Evolutionary conservation across 2,113 vertebrate species (phyloP), one percentile per base, ranked within the genome.

Genomic region (Alouatta palliata): DNA sequence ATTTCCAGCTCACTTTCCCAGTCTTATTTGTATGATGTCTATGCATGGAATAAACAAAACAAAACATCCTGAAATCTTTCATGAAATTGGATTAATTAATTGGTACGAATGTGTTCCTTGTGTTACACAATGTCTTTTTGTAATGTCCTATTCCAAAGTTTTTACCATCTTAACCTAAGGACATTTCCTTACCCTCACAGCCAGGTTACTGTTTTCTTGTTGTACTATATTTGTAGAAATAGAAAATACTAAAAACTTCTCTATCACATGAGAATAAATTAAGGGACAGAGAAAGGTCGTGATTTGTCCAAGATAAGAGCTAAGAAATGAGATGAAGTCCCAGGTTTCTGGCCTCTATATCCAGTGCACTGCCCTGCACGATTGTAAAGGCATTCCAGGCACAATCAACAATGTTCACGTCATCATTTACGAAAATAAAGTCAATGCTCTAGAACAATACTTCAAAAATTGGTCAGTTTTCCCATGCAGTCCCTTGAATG

Each of bases 141-240:
- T 35, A 79, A 83, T 71, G 23, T 37, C 49, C 90, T 47, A 13
- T 89, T 70, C 45, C 32, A 79, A 64, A 90, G 66, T 61, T 93
- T 49, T 83, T 70, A 79, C n/a, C 56, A 91, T 87, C 17, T 83
- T 84, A 75, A 90, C 54, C 73, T 86, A 80, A 92, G 75, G 54
- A 35, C 30, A 14, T 49, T 91, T 96, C 54, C 40, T 94, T 47
- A 82, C 4, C 17, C 58, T 85, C 66, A 61, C 16, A 93, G 14
- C 1, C 66, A 87, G 90, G 43, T 23, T 20, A 27, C 52, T 73
- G 1, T 43, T 95, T 61, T 93, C 73, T 68, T 75, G 19, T 14
- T 70, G 17, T 70, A 64, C 66, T 35, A 49, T 64, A 75, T 81
- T 82, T 91, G 90, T 88, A 85, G n/a, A 89, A 82, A 27, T 30